These are phyloP conservation scores for Cinclus cinclus DNA, from an alignment of 2,113 vertebrate species.

Conservation along the genomic window DNA sequence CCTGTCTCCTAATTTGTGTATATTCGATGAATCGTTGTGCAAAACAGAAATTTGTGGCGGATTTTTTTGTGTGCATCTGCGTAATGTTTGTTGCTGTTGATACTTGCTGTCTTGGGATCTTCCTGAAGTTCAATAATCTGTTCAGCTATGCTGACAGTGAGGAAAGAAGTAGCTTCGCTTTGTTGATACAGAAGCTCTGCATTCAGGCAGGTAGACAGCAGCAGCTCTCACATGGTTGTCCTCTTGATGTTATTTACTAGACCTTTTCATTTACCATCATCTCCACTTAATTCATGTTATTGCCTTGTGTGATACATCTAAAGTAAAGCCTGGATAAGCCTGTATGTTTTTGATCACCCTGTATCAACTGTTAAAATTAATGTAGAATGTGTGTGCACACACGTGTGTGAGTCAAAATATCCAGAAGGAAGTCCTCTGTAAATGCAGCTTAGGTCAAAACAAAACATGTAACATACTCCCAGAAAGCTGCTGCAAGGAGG, in stretches of 20 bases:
- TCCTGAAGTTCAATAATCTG: background rate
- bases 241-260: background rate
- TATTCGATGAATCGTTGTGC: background rate
- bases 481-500: background rate
- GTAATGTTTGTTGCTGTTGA: background rate
- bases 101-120: background rate
- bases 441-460: background rate
- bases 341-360: background rate
- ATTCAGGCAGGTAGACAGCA: background rate
- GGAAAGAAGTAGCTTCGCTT: background rate
- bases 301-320: background rate
- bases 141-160: background rate
- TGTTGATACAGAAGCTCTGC: background rate
- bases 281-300: background rate
- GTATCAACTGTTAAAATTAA: background rate
- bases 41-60: background rate
- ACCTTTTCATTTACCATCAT: background rate
- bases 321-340: background rate
- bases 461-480: background rate
- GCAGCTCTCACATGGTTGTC: background rate
- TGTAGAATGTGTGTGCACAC: background rate
- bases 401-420: fast-evolving
- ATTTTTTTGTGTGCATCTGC: background rate
- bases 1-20: background rate
- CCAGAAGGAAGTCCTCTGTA: background rate